Evolutionary conservation across 2,113 vertebrate genomes (phyloP).

Genomic region (Sigmodon hispidus): DNA sequence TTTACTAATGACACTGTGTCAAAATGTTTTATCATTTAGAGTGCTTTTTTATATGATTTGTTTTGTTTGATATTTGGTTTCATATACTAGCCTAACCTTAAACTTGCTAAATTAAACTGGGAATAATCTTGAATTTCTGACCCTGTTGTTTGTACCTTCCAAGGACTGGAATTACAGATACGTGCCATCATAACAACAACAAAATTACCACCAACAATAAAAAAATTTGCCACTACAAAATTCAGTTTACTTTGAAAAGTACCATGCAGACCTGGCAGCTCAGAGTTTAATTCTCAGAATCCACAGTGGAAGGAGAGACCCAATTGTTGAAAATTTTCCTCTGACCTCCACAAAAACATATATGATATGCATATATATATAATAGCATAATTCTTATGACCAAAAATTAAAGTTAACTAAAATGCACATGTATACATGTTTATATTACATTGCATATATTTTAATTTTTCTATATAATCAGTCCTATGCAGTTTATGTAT

Average conservation of each 20-base stretch:
- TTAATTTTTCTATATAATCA: background rate
- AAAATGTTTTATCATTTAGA: slow-evolving; percentile 30
- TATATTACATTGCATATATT: background rate
- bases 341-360: background rate
- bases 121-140: background rate
- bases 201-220: background rate
- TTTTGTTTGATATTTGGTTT: background rate
- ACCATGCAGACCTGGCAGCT: background rate
- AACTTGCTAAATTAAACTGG: background rate
- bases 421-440: background rate
- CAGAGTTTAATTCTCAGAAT: background rate
- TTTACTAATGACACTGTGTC: slow-evolving; percentile 15
- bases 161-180: background rate
- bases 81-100: background rate
- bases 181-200: background rate
- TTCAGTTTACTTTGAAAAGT: background rate
- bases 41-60: background rate
- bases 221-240: background rate
- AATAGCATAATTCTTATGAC: background rate
- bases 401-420: background rate
- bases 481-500: background rate
- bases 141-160: background rate
- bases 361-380: background rate
- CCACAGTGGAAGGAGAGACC: background rate
- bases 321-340: background rate